Base-by-base conservation (phyloP, 2,113 vertebrate genomes). In the Malurus melanocephalus region DNA sequence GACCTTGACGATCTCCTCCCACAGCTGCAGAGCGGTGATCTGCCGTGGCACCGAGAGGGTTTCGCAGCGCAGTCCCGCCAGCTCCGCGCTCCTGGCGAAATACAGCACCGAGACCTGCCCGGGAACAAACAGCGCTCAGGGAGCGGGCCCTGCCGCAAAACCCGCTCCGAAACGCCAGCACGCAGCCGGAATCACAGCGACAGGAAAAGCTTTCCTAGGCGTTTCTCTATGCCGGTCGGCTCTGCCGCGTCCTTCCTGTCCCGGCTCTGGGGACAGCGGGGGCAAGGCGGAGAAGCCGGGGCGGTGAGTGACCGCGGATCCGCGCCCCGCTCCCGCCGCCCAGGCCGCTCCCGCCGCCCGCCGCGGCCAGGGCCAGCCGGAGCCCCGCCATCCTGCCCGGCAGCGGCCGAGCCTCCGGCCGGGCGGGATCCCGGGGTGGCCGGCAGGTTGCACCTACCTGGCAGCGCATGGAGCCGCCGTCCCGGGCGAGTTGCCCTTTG, bases 71-170 rank as follows among this genome's bases (percentile, higher is more conserved):
- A 98, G 60, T 9, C 98, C 99, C 1, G 98, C 92, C 91, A 99
- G 97, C 92, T 99, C 99, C 6, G 97, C 98, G 87, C 99, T 99
- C 95, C 97, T 96, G 48, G 99, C 99, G 78, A 99, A 99, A 93
- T 99, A 99, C 93, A 99, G 75, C 92, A 99, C 98, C 40, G 93
- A 78, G 7, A 98, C 95, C 98, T 98, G 91, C 49, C 0, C 32
- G 13, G 65, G 16, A 80, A 60, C 33, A 60, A 8, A 46, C 6
- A 16, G 62, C 17, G 1, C 1, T 89, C 48, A 78, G 61, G 9
- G 2, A 15, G 35, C 40, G n/a, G 12, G 55, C 68, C 80, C 84
- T 49, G 18, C 46, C 22, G 19, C 24, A 1, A 3, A 8, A 16
- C 10, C 48, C 14, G 30, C 46, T 11, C 43, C 19, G 5, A 55